A percentile compares a stretch with the other conserved stretches of the same genome.
These are phyloP conservation scores for Nymphalis c-album DNA, from an alignment of 2,888 invertebrate species.

Conservation along the genomic window DNA sequence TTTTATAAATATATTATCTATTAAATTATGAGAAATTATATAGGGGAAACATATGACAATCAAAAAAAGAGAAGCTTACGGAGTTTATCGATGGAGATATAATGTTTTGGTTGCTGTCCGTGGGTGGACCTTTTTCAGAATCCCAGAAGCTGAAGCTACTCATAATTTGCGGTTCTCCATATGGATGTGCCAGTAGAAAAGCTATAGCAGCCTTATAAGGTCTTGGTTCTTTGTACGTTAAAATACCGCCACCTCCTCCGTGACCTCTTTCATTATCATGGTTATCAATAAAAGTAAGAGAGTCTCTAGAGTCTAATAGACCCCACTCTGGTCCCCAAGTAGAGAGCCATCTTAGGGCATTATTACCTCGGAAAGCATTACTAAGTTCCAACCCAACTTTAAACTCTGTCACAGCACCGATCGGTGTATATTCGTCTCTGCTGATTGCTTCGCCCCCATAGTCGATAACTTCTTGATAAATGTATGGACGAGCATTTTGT, in stretches of 20 bases:
- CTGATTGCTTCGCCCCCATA: conserved; percentile 78
- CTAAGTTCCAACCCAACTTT: conserved; percentile 74
- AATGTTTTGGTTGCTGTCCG: conserved; percentile 81
- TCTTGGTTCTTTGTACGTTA: conserved; percentile 84
- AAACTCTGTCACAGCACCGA: conserved; percentile 86
- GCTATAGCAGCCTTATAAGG: conserved; percentile 90
- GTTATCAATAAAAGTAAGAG: conserved; percentile 89
- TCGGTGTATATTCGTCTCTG: conserved; percentile 76
- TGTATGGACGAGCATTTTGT: conserved; percentile 83
- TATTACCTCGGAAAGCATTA: conserved; percentile 65
- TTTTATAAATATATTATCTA: no score
- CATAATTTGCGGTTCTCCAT: conserved; percentile 90
- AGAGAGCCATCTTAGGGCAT: conserved; percentile 82
- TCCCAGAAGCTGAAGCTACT: conserved; percentile 89
- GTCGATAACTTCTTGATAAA: conserved; percentile 90
- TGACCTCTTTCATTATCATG: conserved; percentile 90
- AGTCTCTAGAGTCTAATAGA: conserved; percentile 74
- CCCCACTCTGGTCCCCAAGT: conserved; percentile 86
- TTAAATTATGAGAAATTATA: no score
- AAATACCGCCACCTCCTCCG: conserved; percentile 77
- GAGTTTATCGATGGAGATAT: conserved; percentile 84
- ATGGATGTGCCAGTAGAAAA: conserved; percentile 92
- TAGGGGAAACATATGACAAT: no score
- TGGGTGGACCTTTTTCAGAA: conserved; percentile 85
- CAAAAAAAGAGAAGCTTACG: conserved; percentile 47